Conservation (phyloP, 1,140 invertebrate genomes). For the Armadillidium nasatum region DNA sequence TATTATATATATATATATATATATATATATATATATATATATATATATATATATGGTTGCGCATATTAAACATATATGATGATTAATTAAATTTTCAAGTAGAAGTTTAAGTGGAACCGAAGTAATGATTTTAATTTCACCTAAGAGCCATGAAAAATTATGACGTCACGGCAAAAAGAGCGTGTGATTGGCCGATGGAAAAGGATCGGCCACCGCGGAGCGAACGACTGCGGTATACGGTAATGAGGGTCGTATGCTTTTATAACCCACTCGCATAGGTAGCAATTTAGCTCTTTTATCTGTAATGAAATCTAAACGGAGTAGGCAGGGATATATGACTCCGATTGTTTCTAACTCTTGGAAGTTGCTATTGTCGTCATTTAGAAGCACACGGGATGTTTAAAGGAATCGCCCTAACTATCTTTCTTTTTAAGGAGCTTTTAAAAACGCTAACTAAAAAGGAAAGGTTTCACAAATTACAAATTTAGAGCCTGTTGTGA, state of each 20-base stretch:
- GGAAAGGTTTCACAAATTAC: neutral
- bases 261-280: neutral
- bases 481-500: neutral
- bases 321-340: conserved; percentile 3
- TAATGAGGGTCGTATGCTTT: neutral
- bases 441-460: neutral
- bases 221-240: neutral
- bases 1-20: neutral
- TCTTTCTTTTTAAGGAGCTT: neutral
- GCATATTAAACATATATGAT: neutral
- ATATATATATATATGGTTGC: neutral
- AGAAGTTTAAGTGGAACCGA: neutral
- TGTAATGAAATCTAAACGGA: neutral
- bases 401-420: neutral
- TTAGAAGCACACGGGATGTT: neutral
- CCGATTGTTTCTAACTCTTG: conserved; percentile 4
- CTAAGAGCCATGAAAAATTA: conserved; percentile 1
- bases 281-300: neutral
- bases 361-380: neutral
- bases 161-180: neutral
- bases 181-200: neutral
- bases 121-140: neutral
- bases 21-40: neutral
- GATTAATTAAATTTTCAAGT: conserved; percentile 3
- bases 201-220: neutral